Evolutionary conservation across 1,140 invertebrate species (phyloP).

Genomic region (Plutomurus gul): DNA sequence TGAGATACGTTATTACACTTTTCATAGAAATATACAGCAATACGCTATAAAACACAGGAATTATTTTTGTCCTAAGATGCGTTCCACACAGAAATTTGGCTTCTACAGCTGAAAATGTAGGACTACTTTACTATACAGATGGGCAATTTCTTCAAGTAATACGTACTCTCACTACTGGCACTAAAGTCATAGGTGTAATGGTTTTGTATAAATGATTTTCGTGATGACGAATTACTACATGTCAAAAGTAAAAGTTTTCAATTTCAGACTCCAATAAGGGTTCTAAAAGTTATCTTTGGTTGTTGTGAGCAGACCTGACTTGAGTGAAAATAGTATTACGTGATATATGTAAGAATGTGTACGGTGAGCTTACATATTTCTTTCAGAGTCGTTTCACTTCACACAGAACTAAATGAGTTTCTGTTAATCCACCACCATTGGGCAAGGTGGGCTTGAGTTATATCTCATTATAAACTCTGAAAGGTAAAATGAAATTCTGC

Average conservation of each 20-base stretch:
- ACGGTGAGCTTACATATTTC: not conserved
- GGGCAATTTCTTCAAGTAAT: not conserved
- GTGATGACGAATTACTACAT: slow-evolving; percentile 28
- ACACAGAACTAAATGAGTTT: slow-evolving; percentile 11
- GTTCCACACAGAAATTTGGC: too few relatives aligned
- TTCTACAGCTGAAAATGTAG: too few relatives aligned
- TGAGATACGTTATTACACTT: too few relatives aligned
- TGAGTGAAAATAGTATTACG: not conserved
- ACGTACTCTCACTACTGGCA: not conserved
- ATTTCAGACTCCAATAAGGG: not conserved
- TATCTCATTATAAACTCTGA: not conserved
- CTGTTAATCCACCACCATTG: slow-evolving; percentile 8
- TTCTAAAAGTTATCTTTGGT: not conserved
- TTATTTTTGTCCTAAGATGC: too few relatives aligned
- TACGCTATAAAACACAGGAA: too few relatives aligned
- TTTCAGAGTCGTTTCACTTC: not conserved
- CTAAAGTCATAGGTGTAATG: not conserved
- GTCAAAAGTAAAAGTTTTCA: slow-evolving; percentile 34
- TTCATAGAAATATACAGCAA: too few relatives aligned
- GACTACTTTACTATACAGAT: too few relatives aligned
- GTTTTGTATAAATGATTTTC: slow-evolving; percentile 19
- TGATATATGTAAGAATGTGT: not conserved
- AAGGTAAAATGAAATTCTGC: not conserved
- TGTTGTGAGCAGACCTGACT: not conserved
- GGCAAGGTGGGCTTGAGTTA: slow-evolving; percentile 15